Percentiles rank a stretch among this genome's conserved stretches.
Evolutionary conservation across 2,888 invertebrate species (phyloP).

Genomic region (Magallana nippona): DNA sequence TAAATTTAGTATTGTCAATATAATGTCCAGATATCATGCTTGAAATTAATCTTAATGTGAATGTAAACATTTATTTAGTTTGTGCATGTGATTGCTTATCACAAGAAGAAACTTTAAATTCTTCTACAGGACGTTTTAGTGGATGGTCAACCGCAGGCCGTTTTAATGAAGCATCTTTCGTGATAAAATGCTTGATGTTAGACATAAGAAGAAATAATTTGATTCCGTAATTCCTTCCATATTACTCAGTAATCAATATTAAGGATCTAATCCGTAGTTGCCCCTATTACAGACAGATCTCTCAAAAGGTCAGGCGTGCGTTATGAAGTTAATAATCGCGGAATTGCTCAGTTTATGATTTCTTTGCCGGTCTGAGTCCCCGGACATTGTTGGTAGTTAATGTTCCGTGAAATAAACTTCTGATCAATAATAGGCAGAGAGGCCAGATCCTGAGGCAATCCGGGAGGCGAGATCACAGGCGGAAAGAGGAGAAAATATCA

Average conservation of each 20-base stretch:
- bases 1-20: too few relatives aligned
- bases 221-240: slow-evolving; percentile 11
- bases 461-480: neutral
- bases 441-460: neutral
- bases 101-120: neutral
- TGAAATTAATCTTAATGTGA: too few relatives aligned
- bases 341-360: slow-evolving; percentile 27
- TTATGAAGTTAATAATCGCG: slow-evolving; percentile 21
- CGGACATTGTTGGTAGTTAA: slow-evolving; percentile 9
- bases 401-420: slow-evolving; percentile 7
- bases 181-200: neutral
- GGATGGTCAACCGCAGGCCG: neutral
- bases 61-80: too few relatives aligned
- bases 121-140: neutral
- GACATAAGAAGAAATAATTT: slow-evolving; percentile 8
- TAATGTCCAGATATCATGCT: too few relatives aligned
- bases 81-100: neutral
- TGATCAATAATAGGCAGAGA: neutral
- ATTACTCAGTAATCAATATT: slow-evolving; percentile 18
- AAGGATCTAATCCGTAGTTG: slow-evolving; percentile 9
- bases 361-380: slow-evolving; percentile 17
- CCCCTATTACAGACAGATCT: slow-evolving; percentile 17
- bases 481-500: too few relatives aligned
- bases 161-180: neutral
- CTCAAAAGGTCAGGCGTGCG: slow-evolving; percentile 13